Evolutionary conservation across 2,797 vertebrate genomes (phyloP).

Genomic region (Austrolebias charrua): DNA sequence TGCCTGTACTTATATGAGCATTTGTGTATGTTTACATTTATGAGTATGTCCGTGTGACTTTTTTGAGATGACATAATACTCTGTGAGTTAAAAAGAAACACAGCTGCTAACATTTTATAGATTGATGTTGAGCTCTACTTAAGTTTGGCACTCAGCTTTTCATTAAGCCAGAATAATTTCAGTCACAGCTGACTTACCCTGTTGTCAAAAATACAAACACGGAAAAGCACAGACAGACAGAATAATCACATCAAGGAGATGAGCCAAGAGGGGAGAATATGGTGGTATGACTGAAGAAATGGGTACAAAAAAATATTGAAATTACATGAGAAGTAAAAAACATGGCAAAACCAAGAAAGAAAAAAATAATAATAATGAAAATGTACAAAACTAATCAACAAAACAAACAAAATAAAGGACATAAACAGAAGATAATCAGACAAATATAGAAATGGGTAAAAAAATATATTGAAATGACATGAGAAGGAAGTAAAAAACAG

Average conservation of each 20-base stretch:
- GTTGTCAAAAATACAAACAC: constrained; percentile 82
- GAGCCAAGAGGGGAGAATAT: constrained; percentile 44
- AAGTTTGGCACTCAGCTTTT: constrained; percentile 82
- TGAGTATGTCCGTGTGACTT: constrained; percentile 20
- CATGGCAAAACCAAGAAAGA: background rate
- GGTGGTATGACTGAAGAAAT: constrained; percentile 23
- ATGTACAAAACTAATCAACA: too few species aligned
- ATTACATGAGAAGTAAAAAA: constrained; percentile 8
- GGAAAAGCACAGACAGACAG: constrained; percentile 73
- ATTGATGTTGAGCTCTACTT: constrained; percentile 70
- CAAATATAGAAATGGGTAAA: constrained; percentile 10
- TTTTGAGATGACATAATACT: constrained; percentile 40
- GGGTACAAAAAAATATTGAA: constrained; percentile 15
- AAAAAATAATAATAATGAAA: constrained; percentile 3
- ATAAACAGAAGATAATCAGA: background rate
- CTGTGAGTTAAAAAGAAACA: constrained; percentile 60
- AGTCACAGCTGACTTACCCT: constrained; percentile 83
- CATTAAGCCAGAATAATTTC: constrained; percentile 76
- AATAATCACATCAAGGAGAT: constrained; percentile 69
- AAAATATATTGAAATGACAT: constrained; percentile 14
- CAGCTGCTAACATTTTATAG: constrained; percentile 61
- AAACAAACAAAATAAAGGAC: background rate
- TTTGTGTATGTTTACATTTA: constrained; percentile 10
- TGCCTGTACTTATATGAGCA: background rate
- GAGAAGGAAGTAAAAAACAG: constrained; percentile 9